Conservation (phyloP, 92 coral and sea anemone genomes). For the Zoanthus gigantus region DNA sequence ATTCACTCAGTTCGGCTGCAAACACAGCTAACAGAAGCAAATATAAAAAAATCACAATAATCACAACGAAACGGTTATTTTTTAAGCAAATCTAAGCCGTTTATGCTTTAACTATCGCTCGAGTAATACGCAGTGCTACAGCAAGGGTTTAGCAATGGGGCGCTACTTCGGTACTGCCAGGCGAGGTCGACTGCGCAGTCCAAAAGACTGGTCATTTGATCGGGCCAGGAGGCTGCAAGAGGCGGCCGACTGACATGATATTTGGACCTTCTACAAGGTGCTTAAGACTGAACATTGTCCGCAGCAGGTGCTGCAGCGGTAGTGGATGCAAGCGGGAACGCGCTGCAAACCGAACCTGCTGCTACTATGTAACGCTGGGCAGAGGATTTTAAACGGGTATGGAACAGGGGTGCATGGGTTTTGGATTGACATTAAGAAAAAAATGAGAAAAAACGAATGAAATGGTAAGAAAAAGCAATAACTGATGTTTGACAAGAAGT, state of each 20-base stretch:
- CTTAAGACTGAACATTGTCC: neutral
- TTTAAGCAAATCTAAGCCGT: no score
- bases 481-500: no score
- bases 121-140: constrained; percentile 20
- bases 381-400: neutral
- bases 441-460: no score
- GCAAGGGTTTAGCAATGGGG: constrained; percentile 45
- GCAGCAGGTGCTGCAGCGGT: neutral
- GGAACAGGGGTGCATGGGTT: neutral
- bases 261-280: neutral
- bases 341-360: neutral
- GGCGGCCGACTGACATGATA: neutral
- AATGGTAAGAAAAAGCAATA: no score
- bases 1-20: no score
- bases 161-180: neutral
- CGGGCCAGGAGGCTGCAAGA: neutral
- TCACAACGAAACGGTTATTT: no score
- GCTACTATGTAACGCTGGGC: neutral
- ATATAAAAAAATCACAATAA: no score
- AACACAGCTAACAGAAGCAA: no score
- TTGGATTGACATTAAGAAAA: no score
- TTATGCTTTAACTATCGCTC: neutral
- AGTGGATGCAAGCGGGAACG: neutral
- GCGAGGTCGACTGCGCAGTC: neutral
- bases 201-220: neutral